phyloP scores from a whole-genome alignment of 2,888 invertebrate genomes.

The Drosophila multiciliata region DNA sequence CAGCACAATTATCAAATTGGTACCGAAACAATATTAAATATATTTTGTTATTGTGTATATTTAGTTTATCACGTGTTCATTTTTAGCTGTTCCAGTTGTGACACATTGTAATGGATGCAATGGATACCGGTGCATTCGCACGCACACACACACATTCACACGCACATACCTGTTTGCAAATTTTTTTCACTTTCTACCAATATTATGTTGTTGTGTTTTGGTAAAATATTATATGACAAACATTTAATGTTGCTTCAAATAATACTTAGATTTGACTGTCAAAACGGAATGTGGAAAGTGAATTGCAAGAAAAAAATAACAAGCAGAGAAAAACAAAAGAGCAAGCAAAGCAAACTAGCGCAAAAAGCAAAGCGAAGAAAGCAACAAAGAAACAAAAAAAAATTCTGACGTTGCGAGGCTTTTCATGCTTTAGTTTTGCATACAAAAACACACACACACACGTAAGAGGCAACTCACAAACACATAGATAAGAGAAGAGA shows the following conservation, averaged over 20 bases:
- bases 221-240: slow-evolving; percentile 1
- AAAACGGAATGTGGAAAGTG: slow-evolving; percentile 44
- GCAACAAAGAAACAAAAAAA: slow-evolving; percentile 27
- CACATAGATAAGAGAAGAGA: slow-evolving; percentile 2
- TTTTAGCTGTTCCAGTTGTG: neutral
- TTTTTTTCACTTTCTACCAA: slow-evolving; percentile 12
- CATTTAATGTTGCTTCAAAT: slow-evolving; percentile 7
- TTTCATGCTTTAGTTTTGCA: slow-evolving; percentile 41
- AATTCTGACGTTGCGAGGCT: slow-evolving; percentile 37
- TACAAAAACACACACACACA: slow-evolving; percentile 11
- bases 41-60: neutral
- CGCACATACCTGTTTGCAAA: neutral
- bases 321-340: slow-evolving; percentile 34
- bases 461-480: slow-evolving; percentile 7
- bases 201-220: neutral
- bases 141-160: neutral
- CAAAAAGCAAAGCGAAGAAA: slow-evolving; percentile 21
- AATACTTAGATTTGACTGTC: neutral
- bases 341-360: slow-evolving; percentile 6
- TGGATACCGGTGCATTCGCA: slow-evolving; percentile 31
- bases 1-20: neutral
- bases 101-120: slow-evolving; percentile 5
- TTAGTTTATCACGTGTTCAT: neutral
- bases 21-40: neutral
- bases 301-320: slow-evolving; percentile 38